Evolutionary conservation across 2,113 vertebrate species (phyloP).

Genomic region (Axis porcinus): DNA sequence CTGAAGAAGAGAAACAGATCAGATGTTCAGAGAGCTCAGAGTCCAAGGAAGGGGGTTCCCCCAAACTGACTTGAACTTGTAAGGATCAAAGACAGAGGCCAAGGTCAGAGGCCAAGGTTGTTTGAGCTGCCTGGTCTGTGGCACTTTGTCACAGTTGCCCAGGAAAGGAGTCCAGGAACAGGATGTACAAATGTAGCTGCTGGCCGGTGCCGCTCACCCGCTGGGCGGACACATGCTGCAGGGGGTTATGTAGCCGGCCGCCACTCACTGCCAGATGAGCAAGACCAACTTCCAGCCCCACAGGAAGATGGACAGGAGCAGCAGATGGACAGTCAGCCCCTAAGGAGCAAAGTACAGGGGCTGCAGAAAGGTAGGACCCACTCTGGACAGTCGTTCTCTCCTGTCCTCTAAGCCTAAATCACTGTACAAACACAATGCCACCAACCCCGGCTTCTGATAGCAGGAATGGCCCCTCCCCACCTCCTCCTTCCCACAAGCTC

Average conservation of each 20-base stretch:
- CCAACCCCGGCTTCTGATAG: background rate
- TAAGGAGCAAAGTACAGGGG: background rate
- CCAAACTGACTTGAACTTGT: background rate
- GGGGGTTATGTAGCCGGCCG: rapidly evolving
- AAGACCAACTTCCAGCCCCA: background rate
- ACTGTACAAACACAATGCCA: background rate
- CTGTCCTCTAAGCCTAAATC: background rate
- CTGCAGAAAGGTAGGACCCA: background rate
- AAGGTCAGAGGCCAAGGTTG: background rate
- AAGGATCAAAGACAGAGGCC: background rate
- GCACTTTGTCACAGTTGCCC: background rate
- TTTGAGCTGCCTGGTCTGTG: background rate
- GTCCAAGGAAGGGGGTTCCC: background rate
- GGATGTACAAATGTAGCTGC: background rate
- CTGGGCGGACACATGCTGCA: rapidly evolving
- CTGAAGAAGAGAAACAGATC: background rate
- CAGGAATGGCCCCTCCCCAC: background rate
- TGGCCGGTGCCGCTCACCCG: rapidly evolving
- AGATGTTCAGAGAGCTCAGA: background rate
- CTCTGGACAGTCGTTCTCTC: rapidly evolving
- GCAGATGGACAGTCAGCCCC: background rate
- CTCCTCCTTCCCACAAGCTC: background rate
- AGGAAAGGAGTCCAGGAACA: background rate
- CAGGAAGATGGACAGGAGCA: background rate
- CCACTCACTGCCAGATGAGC: rapidly evolving